Conservation (phyloP, 2,888 invertebrate species). For the Drosophila kuntzei region DNA sequence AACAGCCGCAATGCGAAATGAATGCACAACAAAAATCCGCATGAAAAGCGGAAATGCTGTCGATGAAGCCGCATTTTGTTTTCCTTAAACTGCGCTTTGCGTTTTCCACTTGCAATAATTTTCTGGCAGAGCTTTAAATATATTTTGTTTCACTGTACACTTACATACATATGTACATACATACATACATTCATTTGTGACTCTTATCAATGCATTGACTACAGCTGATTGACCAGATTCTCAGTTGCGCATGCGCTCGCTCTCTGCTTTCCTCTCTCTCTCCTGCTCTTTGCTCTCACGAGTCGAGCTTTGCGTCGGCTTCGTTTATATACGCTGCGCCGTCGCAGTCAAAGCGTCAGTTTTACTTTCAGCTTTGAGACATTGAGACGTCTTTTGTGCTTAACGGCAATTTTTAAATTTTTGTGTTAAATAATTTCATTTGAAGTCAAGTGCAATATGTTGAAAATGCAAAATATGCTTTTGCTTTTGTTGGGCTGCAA, state of each 20-base stretch:
- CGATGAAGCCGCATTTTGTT: conserved; percentile 71
- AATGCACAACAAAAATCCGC: conserved; percentile 66
- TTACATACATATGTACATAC: conserved; percentile 9
- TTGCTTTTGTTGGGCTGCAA: conserved; percentile 64
- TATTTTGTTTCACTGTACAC: conserved; percentile 33
- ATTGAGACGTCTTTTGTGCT: conserved; percentile 47
- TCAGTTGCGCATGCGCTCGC: conserved; percentile 47
- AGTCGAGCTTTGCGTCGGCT: conserved; percentile 41
- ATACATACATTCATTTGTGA: neutral
- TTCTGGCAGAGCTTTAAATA: conserved; percentile 42
- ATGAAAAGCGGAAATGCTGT: conserved; percentile 74
- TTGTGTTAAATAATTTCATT: conserved; percentile 33
- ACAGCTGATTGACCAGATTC: conserved; percentile 70
- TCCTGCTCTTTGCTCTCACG: conserved; percentile 9
- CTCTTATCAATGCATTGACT: conserved; percentile 44
- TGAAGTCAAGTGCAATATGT: conserved; percentile 56
- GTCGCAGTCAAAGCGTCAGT: conserved; percentile 73
- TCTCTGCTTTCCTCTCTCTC: conserved; percentile 13
- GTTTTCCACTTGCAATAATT: conserved; percentile 41
- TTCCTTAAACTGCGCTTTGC: conserved; percentile 68
- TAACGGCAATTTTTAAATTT: conserved; percentile 8
- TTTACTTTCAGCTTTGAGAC: conserved; percentile 64
- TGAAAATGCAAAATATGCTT: conserved; percentile 47
- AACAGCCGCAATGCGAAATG: conserved; percentile 51
- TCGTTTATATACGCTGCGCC: conserved; percentile 77